phyloP scores from a whole-genome alignment of 2,888 invertebrate genomes.

The Nomada lathburiana region DNA sequence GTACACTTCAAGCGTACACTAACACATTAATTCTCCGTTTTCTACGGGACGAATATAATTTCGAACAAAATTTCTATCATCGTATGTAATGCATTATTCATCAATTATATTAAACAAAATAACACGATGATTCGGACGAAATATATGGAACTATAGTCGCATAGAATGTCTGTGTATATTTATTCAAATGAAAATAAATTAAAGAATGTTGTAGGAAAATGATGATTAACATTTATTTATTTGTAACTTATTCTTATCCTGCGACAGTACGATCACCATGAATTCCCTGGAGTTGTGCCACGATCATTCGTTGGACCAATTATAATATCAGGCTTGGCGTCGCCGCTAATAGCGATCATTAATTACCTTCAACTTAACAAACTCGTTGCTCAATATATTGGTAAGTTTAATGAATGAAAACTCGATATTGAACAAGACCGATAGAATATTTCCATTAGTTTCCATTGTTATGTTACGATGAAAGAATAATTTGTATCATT shows the following conservation, averaged over 20 bases:
- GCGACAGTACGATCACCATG: slow-evolving; percentile 97
- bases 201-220: background rate
- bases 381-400: slow-evolving; percentile 95
- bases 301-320: slow-evolving; percentile 97
- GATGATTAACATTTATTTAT: slow-evolving; percentile 9
- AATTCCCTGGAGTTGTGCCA: slow-evolving; percentile 99
- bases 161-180: background rate
- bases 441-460: background rate
- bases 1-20: slow-evolving; percentile 31
- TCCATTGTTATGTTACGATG: slow-evolving; percentile 16
- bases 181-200: background rate
- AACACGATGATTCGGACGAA: background rate
- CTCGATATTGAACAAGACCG: background rate
- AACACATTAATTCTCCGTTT: slow-evolving; percentile 17
- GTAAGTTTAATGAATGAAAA: slow-evolving; percentile 85
- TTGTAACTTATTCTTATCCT: slow-evolving; percentile 50
- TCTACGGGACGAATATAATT: background rate
- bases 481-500: slow-evolving; percentile 37
- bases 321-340: slow-evolving; percentile 90
- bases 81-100: background rate
- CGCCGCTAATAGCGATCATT: slow-evolving; percentile 90
- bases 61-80: background rate
- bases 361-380: slow-evolving; percentile 90
- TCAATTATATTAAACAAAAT: background rate
- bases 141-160: background rate